Evolutionary conservation across 2,797 vertebrate species (phyloP), one percentile per base, ranked within the genome.

Genomic region (Lophius americanus): DNA sequence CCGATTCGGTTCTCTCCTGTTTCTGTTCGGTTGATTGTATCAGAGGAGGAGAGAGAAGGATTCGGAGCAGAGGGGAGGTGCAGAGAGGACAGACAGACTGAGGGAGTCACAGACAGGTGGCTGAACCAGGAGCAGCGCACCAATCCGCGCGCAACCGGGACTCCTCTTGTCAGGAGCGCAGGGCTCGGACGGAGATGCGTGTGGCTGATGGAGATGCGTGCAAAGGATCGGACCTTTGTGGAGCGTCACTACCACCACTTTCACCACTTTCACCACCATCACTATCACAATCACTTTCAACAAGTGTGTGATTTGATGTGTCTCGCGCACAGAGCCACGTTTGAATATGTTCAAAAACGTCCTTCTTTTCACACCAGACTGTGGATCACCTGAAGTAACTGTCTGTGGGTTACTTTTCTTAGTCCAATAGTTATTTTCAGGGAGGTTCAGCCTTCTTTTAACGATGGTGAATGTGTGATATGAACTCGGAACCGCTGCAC

Each of bases 111-210:
- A 1, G 3, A 42, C 41, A 8, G 41, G 41, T 9, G 41, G 41
- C 7, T 12, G 33, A 5, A 41, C 52, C 12, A 37, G 52, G 47
- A 66, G 14, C 72, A 53, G 65, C 54, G 61, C 75, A 50, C 57
- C 68, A 47, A 46, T 69, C 70, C 60, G 44, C 47, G 65, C 78
- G 75, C 74, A 74, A 69, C 59, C 62, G 51, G 74, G 72, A 76
- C 75, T 76, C 73, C 75, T 68, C 54, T 46, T 70, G 63, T 72
- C 62, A 36, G 10, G 63, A 51, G 79, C 78, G 73, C 73, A 12
- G 47, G 7, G 42, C 11, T 51, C 36, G 3, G 66, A 55, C 49
- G 50, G 9, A 53, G 51, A 23, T 33, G 39, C 64, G 70, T 60
- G 68, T 61, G 59, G 57, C 23, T 23, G 66, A 55, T 46, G 50